phyloP scores from a whole-genome alignment of 2,113 vertebrate species.

The Neolamprologus modestus region DNA sequence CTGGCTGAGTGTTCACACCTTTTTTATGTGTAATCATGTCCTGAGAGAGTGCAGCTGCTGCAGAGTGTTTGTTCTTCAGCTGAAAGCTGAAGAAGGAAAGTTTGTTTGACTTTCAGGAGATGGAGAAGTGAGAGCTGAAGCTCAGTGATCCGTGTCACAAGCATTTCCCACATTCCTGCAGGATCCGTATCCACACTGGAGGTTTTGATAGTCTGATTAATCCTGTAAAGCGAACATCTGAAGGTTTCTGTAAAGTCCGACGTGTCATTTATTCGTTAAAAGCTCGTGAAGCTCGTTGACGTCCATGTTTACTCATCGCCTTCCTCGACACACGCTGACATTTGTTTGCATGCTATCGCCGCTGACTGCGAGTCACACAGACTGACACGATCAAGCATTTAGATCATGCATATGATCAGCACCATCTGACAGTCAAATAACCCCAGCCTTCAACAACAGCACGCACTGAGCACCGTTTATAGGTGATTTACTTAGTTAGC shows the following conservation, averaged over 20 bases:
- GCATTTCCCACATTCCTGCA: not conserved
- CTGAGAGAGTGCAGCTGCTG: not conserved
- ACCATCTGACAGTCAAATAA: not conserved
- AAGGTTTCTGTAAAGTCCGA: fast-evolving
- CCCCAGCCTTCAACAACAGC: not conserved
- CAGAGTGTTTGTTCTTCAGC: fast-evolving
- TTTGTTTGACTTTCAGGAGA: not conserved
- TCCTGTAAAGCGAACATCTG: not conserved
- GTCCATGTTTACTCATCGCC: not conserved
- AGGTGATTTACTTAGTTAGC: not conserved
- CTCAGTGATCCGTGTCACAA: not conserved
- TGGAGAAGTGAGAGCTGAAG: not conserved
- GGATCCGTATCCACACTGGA: not conserved
- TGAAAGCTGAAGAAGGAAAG: not conserved
- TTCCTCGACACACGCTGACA: not conserved
- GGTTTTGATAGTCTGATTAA: not conserved
- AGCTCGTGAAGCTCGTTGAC: not conserved
- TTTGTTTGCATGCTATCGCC: not conserved
- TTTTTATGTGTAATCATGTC: not conserved
- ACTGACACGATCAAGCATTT: fast-evolving
- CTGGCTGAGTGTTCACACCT: not conserved
- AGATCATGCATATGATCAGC: not conserved
- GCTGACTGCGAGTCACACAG: not conserved
- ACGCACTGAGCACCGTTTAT: not conserved
- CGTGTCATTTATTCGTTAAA: not conserved